Evolutionary conservation across 2,113 vertebrate species (phyloP).

Genomic region (Zosterops pallidus): DNA sequence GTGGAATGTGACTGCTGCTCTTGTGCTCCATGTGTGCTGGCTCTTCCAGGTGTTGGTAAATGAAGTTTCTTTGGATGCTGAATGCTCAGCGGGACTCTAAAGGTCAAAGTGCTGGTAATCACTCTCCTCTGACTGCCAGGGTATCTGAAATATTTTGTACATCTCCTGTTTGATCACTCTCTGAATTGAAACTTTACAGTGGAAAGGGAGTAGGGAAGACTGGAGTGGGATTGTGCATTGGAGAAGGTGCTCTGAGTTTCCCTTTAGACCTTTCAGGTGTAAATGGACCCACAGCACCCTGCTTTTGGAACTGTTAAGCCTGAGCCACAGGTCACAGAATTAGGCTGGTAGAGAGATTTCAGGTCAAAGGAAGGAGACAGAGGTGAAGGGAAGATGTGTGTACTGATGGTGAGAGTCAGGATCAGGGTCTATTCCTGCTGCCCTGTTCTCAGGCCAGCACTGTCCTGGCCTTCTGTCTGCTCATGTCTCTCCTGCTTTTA

Average conservation of each 20-base stretch:
- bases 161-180: background rate
- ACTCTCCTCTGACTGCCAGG: background rate
- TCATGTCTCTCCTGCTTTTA: background rate
- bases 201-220: background rate
- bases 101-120: background rate
- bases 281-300: background rate
- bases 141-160: background rate
- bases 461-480: background rate
- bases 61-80: background rate
- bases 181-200: background rate
- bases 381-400: background rate
- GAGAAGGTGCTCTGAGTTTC: background rate
- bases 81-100: background rate
- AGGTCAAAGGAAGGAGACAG: background rate
- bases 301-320: background rate
- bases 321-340: background rate
- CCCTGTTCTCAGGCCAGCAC: background rate
- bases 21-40: background rate
- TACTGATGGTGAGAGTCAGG: background rate
- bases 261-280: background rate
- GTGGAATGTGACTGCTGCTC: background rate
- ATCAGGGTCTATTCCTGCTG: background rate
- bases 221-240: background rate
- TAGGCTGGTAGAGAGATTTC: background rate
- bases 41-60: background rate